Evolutionary conservation across 1,140 invertebrate genomes (phyloP).

Genomic region (Saccostrea glomerata): DNA sequence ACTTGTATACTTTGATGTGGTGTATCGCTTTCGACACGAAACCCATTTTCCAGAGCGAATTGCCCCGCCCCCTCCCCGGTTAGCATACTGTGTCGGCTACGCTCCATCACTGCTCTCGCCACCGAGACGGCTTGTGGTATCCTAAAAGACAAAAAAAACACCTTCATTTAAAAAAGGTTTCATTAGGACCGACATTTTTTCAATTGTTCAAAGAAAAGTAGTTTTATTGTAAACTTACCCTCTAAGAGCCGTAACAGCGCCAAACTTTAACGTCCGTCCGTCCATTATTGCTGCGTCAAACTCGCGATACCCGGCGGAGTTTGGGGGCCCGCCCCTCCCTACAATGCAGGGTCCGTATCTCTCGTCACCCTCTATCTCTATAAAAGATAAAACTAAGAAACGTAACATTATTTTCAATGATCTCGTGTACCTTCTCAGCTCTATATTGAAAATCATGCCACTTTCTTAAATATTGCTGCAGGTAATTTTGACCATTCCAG

Average conservation of each 20-base stretch:
- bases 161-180: too few species aligned
- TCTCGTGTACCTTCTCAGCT: too few species aligned
- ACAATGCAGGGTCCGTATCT: conserved; percentile 64
- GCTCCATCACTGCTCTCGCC: conserved; percentile 65
- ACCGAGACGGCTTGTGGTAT: conserved; percentile 62
- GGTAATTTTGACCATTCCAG: too few species aligned
- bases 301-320: conserved; percentile 59
- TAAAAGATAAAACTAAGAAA: not conserved
- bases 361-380: conserved; percentile 65
- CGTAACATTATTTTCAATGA: too few species aligned
- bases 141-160: conserved; percentile 48
- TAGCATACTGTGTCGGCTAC: conserved; percentile 64
- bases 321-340: conserved; percentile 63
- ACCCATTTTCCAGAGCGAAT: conserved; percentile 64
- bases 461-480: too few species aligned
- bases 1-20: not conserved
- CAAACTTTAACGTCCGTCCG: conserved; percentile 62
- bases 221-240: conserved; percentile 51
- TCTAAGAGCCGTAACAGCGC: conserved; percentile 66
- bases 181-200: not conserved
- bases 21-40: conserved; percentile 39
- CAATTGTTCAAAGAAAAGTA: not conserved
- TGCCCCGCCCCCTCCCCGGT: conserved; percentile 59
- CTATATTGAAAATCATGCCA: too few species aligned
- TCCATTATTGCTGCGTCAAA: conserved; percentile 70